Conservation (phyloP, 30 jellyfish, hydroid and myxozoan species). For the Nemopilema nomurai region DNA sequence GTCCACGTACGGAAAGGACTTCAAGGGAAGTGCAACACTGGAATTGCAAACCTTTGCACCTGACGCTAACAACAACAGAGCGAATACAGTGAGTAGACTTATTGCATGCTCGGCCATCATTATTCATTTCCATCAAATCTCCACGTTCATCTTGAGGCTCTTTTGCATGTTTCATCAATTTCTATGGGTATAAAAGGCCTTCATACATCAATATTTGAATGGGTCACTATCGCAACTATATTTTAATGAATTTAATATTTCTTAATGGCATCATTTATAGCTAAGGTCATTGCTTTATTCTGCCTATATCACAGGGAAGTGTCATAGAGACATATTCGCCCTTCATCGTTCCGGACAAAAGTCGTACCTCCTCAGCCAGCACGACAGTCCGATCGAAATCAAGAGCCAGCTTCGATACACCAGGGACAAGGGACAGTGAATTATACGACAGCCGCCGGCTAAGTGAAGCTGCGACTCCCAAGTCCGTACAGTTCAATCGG, state of each 20-base stretch:
- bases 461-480: conserved; percentile 57
- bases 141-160: no score
- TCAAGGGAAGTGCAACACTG: conserved; percentile 11
- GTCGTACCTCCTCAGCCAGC: not conserved
- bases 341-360: not conserved
- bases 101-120: no score
- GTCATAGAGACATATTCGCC: not conserved
- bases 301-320: not conserved
- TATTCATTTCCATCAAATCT: no score
- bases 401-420: not conserved
- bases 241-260: no score
- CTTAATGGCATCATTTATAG: no score
- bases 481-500: conserved; percentile 70
- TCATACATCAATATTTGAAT: no score
- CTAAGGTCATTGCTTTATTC: no score
- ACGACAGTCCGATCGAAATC: conserved; percentile 3
- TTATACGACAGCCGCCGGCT: conserved; percentile 5
- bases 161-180: no score
- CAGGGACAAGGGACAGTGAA: not conserved
- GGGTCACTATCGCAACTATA: no score
- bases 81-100: no score
- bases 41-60: conserved; percentile 2
- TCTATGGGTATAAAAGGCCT: no score
- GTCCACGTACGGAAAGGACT: conserved; percentile 68
- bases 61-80: not conserved